These are phyloP conservation scores for Elgaria multicarinata DNA, from an alignment of 2,113 vertebrate species.

Conservation along the genomic window DNA sequence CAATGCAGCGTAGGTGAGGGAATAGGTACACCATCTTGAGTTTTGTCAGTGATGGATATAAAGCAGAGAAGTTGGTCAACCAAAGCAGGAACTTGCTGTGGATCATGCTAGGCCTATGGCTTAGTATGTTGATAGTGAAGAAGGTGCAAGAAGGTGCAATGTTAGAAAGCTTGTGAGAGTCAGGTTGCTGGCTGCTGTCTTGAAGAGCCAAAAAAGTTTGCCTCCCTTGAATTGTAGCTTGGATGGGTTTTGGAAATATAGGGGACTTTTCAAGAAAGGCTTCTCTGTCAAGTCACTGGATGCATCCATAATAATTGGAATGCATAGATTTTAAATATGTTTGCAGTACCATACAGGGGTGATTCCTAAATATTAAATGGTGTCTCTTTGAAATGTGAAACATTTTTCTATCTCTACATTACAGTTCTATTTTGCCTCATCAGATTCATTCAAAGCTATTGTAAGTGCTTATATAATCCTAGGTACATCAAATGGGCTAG, in stretches of 20 bases:
- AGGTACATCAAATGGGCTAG: constrained; percentile 23
- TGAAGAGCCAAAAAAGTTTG: not conserved
- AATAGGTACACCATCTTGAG: no score
- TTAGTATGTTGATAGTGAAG: not conserved
- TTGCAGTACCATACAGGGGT: not conserved
- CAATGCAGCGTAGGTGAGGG: no score
- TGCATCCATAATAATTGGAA: not conserved
- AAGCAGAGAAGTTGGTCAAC: no score
- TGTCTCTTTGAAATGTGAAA: not conserved
- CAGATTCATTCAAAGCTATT: not conserved
- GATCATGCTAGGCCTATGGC: no score
- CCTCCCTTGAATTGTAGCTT: not conserved
- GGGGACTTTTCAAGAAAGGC: not conserved
- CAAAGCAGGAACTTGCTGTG: no score
- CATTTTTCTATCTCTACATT: not conserved
- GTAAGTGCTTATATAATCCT: not conserved
- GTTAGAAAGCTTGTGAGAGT: not conserved
- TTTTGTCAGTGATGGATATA: no score
- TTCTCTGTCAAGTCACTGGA: not conserved
- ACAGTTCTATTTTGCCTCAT: not conserved
- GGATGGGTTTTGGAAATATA: not conserved
- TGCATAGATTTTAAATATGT: not conserved
- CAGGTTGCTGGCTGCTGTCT: not conserved
- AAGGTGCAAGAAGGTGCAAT: not conserved
- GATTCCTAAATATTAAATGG: not conserved